Evolutionary conservation across 2,888 invertebrate genomes (phyloP).

Genomic region (Apeira syringaria): DNA sequence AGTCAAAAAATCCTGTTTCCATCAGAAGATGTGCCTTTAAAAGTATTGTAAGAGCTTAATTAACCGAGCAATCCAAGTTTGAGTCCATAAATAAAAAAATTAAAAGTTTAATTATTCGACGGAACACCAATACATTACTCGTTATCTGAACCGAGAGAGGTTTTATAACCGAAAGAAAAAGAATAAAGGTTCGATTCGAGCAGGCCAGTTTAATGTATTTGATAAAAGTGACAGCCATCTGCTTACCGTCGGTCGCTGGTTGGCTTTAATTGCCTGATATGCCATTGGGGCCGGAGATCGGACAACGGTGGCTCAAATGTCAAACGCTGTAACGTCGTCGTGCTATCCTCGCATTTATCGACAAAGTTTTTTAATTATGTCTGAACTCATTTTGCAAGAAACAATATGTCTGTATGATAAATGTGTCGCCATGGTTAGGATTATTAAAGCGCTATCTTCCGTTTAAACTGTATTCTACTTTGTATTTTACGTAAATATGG

Average conservation of each 20-base stretch:
- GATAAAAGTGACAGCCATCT: conserved; percentile 81
- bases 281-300: conserved; percentile 52
- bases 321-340: conserved; percentile 36
- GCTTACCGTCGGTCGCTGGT: conserved; percentile 67
- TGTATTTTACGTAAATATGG: too few relatives aligned
- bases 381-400: conserved; percentile 2
- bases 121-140: conserved; percentile 70
- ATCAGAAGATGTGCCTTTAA: too few relatives aligned
- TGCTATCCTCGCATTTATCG: conserved; percentile 30
- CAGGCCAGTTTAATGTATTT: conserved; percentile 79
- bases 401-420: too few relatives aligned
- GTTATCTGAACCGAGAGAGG: conserved; percentile 68
- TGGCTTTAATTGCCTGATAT: conserved; percentile 78
- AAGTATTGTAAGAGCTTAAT: conserved; percentile 60
- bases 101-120: conserved; percentile 78
- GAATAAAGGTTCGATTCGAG: conserved; percentile 70
- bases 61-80: conserved; percentile 57
- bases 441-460: too few relatives aligned
- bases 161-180: conserved; percentile 62
- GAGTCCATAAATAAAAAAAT: conserved; percentile 59
- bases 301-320: conserved; percentile 34
- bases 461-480: too few relatives aligned
- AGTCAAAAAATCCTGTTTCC: too few relatives aligned
- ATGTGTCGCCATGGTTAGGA: too few relatives aligned
- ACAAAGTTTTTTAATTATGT: conserved; percentile 23